Percentiles rank a stretch among this genome's conserved stretches.
phyloP scores from a whole-genome alignment of 2,888 invertebrate genomes.

The Thyatira batis region DNA sequence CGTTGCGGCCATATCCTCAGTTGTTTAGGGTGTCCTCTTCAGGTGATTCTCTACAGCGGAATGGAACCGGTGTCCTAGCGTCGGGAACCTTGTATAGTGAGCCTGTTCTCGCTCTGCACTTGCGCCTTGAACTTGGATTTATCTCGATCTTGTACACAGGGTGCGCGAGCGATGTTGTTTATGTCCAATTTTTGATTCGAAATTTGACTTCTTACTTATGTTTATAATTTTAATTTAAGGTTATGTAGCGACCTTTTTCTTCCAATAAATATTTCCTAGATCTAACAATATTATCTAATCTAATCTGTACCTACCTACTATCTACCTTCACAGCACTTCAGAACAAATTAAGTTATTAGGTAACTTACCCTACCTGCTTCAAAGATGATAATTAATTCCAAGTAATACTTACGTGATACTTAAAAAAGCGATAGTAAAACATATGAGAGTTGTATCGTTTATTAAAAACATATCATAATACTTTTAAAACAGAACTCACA shows the following conservation, averaged over 20 bases:
- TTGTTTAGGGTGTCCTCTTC: constrained; percentile 37
- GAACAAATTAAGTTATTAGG: not conserved
- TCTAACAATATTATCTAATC: too few relatives aligned
- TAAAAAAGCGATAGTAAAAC: too few relatives aligned
- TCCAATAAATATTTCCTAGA: too few relatives aligned
- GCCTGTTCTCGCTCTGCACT: constrained; percentile 63
- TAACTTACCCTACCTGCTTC: not conserved
- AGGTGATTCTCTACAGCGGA: constrained; percentile 50
- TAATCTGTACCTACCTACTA: too few relatives aligned
- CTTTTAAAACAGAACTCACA: too few relatives aligned
- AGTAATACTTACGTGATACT: too few relatives aligned
- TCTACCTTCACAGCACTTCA: too few relatives aligned
- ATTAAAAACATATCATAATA: too few relatives aligned
- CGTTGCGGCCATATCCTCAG: constrained; percentile 27
- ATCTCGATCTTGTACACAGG: constrained; percentile 73
- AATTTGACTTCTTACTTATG: too few relatives aligned
- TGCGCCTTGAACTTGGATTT: constrained; percentile 79
- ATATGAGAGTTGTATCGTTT: too few relatives aligned
- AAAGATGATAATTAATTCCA: not conserved
- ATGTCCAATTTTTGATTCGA: constrained; percentile 15
- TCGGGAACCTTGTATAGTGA: constrained; percentile 71
- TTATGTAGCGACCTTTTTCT: constrained; percentile 9
- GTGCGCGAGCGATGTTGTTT: constrained; percentile 40
- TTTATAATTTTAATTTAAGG: too few relatives aligned
- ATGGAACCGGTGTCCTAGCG: constrained; percentile 60